Percentiles rank a stretch among this genome's conserved stretches.
Conservation (phyloP, 2,888 invertebrate species). For the Polydrusus pterygomalis region DNA sequence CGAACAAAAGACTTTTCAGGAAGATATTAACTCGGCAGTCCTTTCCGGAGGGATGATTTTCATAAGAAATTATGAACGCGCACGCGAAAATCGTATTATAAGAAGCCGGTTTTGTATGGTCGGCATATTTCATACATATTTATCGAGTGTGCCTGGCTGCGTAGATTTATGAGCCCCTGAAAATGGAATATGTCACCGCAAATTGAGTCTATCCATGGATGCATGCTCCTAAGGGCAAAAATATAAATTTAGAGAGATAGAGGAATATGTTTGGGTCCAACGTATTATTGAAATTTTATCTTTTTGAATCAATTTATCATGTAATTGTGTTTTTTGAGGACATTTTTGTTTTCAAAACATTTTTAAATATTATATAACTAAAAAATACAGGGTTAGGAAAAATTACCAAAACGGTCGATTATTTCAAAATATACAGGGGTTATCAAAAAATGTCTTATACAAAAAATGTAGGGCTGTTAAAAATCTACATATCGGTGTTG, state of each 20-base stretch:
- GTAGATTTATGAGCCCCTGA: slow-evolving; percentile 64
- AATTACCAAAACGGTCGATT: too few relatives aligned
- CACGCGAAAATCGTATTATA: slow-evolving; percentile 62
- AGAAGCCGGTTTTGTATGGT: slow-evolving; percentile 60
- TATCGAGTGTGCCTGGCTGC: slow-evolving; percentile 64
- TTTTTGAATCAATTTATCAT: neutral
- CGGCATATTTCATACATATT: slow-evolving; percentile 69
- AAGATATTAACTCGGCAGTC: slow-evolving; percentile 43
- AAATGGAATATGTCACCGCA: slow-evolving; percentile 66
- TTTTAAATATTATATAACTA: too few relatives aligned
- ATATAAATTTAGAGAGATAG: slow-evolving; percentile 6
- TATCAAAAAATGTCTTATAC: too few relatives aligned
- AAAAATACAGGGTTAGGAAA: too few relatives aligned
- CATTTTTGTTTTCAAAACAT: too few relatives aligned
- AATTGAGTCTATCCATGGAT: slow-evolving; percentile 64
- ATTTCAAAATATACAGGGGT: too few relatives aligned
- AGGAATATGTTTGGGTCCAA: slow-evolving; percentile 3
- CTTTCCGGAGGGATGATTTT: slow-evolving; percentile 54
- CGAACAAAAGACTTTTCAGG: slow-evolving; percentile 31
- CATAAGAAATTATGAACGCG: slow-evolving; percentile 60
- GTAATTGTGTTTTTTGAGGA: too few relatives aligned
- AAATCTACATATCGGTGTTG: too few relatives aligned
- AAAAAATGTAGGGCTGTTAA: too few relatives aligned
- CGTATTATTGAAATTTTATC: neutral
- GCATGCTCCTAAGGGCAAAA: slow-evolving; percentile 34